Evolutionary conservation across 2,113 vertebrate species (phyloP).

Genomic region (Oceanodroma tethys): DNA sequence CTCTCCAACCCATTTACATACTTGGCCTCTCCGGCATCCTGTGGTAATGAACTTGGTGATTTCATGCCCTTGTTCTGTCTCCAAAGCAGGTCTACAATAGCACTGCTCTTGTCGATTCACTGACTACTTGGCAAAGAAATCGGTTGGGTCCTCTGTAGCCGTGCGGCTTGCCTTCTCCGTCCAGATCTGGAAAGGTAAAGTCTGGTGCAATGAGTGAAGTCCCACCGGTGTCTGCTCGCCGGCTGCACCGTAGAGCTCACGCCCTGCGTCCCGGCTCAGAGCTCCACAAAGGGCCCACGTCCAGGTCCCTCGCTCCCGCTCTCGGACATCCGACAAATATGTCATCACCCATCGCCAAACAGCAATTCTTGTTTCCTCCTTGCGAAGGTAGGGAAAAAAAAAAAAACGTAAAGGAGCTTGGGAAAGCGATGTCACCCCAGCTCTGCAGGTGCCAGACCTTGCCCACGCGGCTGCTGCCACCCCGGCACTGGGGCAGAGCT

Average conservation of each 20-base stretch:
- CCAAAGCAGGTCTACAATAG: not conserved
- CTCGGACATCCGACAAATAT: not conserved
- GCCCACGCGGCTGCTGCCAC: fast-evolving
- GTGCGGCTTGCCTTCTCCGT: not conserved
- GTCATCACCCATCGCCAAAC: not conserved
- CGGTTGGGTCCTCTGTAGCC: fast-evolving
- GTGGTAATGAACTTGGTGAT: not conserved
- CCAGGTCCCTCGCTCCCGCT: not conserved
- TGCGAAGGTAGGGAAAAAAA: not conserved
- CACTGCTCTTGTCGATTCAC: fast-evolving
- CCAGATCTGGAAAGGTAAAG: not conserved
- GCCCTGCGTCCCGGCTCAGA: fast-evolving
- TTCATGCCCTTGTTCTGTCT: not conserved
- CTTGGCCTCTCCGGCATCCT: constrained; percentile 2
- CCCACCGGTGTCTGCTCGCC: fast-evolving
- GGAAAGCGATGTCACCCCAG: not conserved
- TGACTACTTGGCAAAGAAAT: not conserved
- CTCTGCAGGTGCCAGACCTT: not conserved
- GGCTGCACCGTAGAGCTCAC: fast-evolving
- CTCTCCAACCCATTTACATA: not conserved
- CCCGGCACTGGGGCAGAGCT: fast-evolving
- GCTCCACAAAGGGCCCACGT: fast-evolving
- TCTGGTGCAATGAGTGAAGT: fast-evolving
- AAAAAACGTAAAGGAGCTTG: not conserved
- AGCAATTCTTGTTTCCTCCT: not conserved